phyloP scores from a whole-genome alignment of 2,888 invertebrate species.

The Urechis unicinctus region DNA sequence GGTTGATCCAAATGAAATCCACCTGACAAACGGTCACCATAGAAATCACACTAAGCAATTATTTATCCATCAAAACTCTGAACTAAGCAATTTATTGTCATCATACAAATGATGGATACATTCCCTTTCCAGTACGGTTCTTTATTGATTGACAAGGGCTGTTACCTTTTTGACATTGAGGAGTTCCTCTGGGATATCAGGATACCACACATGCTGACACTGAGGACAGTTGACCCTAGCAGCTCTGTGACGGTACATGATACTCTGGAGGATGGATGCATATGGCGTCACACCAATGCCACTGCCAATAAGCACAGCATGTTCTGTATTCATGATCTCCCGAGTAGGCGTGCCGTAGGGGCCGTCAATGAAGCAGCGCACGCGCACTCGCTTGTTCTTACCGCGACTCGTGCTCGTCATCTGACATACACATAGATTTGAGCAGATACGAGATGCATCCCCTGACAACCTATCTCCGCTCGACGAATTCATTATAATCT shows the following conservation, averaged over 20 bases:
- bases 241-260: slow-evolving; percentile 8
- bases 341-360: slow-evolving; percentile 93
- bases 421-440: no score
- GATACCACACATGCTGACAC: slow-evolving; percentile 79
- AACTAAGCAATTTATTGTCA: no score
- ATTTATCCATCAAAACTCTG: no score
- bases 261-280: slow-evolving; percentile 70
- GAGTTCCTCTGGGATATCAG: slow-evolving; percentile 67
- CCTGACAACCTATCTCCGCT: no score
- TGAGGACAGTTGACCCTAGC: slow-evolving; percentile 56
- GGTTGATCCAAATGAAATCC: slow-evolving; percentile 96
- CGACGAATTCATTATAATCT: no score
- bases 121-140: neutral
- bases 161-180: slow-evolving; percentile 82
- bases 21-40: slow-evolving; percentile 63
- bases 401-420: no score
- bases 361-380: slow-evolving; percentile 69
- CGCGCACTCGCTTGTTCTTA: neutral
- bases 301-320: slow-evolving; percentile 87
- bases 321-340: slow-evolving; percentile 88
- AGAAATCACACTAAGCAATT: no score
- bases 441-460: no score
- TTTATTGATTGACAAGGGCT: no score
- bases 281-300: slow-evolving; percentile 96
- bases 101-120: neutral